Percentiles rank a stretch among this genome's conserved stretches.
Evolutionary conservation across 2,797 vertebrate species (phyloP).

Genomic region (Hypotaenidia okinawae): DNA sequence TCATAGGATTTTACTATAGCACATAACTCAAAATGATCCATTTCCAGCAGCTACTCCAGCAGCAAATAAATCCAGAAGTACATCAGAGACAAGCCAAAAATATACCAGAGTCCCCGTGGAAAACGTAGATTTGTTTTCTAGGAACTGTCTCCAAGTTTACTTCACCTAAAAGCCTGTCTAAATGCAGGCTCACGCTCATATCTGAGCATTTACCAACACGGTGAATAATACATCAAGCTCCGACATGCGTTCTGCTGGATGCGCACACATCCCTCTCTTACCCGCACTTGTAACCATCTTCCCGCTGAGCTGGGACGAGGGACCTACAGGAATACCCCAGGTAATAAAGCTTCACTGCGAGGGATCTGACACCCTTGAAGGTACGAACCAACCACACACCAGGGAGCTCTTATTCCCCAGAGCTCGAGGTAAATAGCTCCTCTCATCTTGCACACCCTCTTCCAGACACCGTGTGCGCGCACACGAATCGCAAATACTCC

Average conservation of each 20-base stretch:
- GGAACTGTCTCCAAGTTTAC: neutral
- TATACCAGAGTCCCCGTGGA: accelerated
- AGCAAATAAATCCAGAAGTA: neutral
- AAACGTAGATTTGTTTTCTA: neutral
- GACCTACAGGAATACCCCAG: neutral
- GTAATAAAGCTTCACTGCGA: neutral
- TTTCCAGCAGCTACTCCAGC: neutral
- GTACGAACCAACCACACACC: neutral
- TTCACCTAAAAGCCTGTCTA: neutral
- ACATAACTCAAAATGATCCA: neutral
- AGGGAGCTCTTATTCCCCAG: neutral
- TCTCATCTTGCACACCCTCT: neutral
- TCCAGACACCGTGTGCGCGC: neutral
- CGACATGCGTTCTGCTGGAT: neutral
- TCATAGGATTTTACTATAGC: neutral
- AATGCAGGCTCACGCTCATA: neutral
- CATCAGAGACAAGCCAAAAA: neutral
- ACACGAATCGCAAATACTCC: neutral
- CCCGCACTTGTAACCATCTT: neutral
- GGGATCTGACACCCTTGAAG: neutral
- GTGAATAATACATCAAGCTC: neutral
- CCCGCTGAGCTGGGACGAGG: neutral
- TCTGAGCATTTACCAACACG: neutral
- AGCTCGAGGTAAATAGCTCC: accelerated
- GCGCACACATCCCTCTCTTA: neutral